Base-by-base conservation (phyloP, 2,797 vertebrate species). In the Cossypha polioptera region DNA sequence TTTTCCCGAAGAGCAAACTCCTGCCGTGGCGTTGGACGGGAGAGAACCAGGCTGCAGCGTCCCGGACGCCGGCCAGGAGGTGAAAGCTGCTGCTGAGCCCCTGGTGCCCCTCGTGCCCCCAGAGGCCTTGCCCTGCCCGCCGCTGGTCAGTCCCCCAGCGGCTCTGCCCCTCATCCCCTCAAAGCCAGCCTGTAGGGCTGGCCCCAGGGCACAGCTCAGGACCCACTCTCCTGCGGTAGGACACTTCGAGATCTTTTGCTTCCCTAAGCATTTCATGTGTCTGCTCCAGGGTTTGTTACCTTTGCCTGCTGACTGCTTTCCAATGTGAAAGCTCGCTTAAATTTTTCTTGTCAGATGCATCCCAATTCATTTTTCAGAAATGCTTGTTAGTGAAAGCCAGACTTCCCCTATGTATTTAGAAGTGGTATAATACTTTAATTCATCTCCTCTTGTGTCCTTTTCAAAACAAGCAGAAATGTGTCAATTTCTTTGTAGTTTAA, bases 1-100 rank as follows among this genome's bases (percentile, higher is more conserved):
- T 53, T 80, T 96, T 15, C 83, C 82, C 0, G 95, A 97, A 84
- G 95, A 94, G 8, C 78, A 54, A 8, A 63, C 35, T 71, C 68
- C 96, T 29, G 5, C 11, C 3, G 8, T 12, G 29, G 61, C 15
- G 1, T 4, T 82, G 94, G 68, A 86, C 55, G 33, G 93, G 58
- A 97, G 88, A 61, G 94, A 96, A 6, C 25, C 53, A 2, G 38
- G 59, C 29, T 57, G 4, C 10, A 17, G 8, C 0, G 5, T 29
- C 28, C 71, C 21, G 1, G 94, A 77, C 4, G 2, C 31, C 1
- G 0, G 58, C 69, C 91, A 61, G 82, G 84, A 96, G 45, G 78
- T 38, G 92, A 95, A 42, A 57, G 73, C 81, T 55, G 75, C 81
- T 45, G 35, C 89, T 0, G 14, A 87, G 58, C 33, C 17, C 1